Conservation (phyloP, 2,113 vertebrate genomes). For the Pachycephala philippinensis region DNA sequence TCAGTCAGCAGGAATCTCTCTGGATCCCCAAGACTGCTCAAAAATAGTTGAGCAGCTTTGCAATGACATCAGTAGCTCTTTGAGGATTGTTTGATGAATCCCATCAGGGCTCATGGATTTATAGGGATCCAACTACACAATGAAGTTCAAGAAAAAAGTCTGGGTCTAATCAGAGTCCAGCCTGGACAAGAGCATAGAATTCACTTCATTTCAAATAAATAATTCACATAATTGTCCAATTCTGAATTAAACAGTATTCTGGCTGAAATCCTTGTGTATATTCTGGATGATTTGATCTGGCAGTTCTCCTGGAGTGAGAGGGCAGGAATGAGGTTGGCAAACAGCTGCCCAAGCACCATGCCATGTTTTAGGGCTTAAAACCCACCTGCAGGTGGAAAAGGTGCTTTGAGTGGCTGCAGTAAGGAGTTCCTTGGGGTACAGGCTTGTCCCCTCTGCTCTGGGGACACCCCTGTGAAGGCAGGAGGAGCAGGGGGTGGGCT, state of each 20-base stretch:
- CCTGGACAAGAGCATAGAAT: neutral
- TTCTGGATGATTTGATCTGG: neutral
- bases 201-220: neutral
- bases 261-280: neutral
- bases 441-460: neutral
- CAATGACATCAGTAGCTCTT: neutral
- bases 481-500: neutral
- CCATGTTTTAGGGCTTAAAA: neutral
- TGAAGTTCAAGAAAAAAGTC: neutral
- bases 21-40: neutral
- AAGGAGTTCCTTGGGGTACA: neutral
- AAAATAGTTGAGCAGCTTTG: neutral
- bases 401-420: neutral
- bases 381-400: neutral
- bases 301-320: neutral
- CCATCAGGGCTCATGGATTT: neutral
- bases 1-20: neutral
- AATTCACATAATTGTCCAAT: neutral
- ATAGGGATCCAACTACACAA: neutral
- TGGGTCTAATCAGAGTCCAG: neutral
- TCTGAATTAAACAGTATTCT: neutral
- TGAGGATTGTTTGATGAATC: neutral
- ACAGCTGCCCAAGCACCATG: accelerated
- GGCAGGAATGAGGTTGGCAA: neutral
- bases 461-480: neutral